These are phyloP conservation scores for Glaucomys volans DNA, from an alignment of 2,113 vertebrate genomes.

Conservation along the genomic window DNA sequence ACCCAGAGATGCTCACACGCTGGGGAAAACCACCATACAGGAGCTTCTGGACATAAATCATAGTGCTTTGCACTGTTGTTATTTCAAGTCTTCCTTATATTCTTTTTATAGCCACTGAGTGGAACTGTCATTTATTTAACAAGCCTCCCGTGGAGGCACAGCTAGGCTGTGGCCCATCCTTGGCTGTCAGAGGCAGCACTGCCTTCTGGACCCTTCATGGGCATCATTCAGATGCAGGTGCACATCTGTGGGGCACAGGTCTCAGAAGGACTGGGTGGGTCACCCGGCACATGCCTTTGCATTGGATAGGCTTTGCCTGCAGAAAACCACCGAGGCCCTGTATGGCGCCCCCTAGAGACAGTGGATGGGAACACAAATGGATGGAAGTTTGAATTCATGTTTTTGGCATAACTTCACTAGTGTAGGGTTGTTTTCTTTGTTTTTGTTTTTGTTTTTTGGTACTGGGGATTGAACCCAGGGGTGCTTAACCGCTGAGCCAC, in stretches of 20 bases:
- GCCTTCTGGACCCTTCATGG: background rate
- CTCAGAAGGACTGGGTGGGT: background rate
- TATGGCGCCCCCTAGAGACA: fast-evolving
- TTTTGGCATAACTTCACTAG: background rate
- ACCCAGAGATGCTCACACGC: background rate
- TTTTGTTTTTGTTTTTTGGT: too few relatives aligned
- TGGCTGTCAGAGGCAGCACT: background rate
- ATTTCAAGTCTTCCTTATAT: background rate
- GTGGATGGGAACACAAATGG: fast-evolving
- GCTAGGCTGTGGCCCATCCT: background rate
- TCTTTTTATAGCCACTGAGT: background rate
- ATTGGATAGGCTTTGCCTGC: background rate
- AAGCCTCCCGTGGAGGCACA: fast-evolving
- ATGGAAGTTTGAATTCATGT: too few relatives aligned
- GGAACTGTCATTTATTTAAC: background rate
- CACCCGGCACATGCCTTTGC: too few relatives aligned
- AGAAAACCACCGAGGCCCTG: background rate
- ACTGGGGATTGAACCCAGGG: too few relatives aligned
- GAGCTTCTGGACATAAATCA: background rate
- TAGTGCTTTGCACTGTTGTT: too few relatives aligned
- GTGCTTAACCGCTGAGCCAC: background rate
- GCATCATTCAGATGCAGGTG: fast-evolving
- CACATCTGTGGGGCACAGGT: background rate
- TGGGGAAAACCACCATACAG: background rate
- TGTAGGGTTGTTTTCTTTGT: too few relatives aligned